These are phyloP conservation scores for Chrysopilus asiliformis DNA, from an alignment of 2,888 invertebrate species.

Conservation along the genomic window DNA sequence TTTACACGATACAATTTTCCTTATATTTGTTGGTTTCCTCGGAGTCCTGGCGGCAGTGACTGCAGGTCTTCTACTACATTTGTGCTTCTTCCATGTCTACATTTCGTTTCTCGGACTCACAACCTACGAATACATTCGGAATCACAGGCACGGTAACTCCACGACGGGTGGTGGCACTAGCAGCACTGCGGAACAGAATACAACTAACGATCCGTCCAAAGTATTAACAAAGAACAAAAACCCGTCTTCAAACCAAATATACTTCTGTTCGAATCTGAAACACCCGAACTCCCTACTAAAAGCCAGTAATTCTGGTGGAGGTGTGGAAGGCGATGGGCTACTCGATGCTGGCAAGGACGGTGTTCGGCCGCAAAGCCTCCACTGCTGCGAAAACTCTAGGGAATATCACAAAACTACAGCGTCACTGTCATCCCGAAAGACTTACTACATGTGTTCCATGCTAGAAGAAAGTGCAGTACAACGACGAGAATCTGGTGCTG, in stretches of 20 bases:
- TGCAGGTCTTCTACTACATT: conserved; percentile 62
- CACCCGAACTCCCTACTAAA: conserved; percentile 29
- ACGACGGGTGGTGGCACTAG: conserved; percentile 15
- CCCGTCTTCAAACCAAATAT: conserved; percentile 22
- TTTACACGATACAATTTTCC: conserved; percentile 44
- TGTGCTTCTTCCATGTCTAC: conserved; percentile 80
- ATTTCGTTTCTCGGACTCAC: conserved; percentile 72
- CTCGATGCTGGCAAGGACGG: conserved; percentile 11
- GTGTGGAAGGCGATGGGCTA: no score
- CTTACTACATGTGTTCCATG: conserved; percentile 39
- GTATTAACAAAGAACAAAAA: conserved; percentile 2
- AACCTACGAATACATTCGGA: conserved; percentile 74
- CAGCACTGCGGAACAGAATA: conserved; percentile 11
- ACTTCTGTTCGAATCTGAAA: conserved; percentile 33
- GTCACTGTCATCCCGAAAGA: conserved; percentile 23
- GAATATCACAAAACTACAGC: conserved; percentile 26
- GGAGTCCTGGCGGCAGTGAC: conserved; percentile 61
- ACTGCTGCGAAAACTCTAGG: conserved; percentile 36
- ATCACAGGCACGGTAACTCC: conserved; percentile 33
- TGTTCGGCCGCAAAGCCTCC: conserved; percentile 29
- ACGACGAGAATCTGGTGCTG: no score
- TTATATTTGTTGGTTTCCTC: conserved; percentile 47
- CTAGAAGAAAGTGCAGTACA: conserved; percentile 33
- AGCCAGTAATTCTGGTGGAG: conserved; percentile 2
- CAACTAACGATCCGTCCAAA: conserved; percentile 10